phyloP scores from a whole-genome alignment of 2,888 invertebrate genomes.

The Hirudinaria manillensis region DNA sequence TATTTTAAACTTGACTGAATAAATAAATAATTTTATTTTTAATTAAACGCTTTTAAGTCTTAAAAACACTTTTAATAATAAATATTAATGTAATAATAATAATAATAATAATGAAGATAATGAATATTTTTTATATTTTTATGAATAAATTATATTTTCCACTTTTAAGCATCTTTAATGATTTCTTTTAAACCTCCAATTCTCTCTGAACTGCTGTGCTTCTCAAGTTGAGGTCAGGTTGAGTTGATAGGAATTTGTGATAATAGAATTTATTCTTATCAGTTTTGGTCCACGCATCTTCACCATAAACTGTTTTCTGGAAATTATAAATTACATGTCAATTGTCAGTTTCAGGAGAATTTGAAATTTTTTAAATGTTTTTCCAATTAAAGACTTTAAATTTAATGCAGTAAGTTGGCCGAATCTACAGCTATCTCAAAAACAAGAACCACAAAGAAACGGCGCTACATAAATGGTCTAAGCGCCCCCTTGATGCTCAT shows the following conservation, averaged over 20 bases:
- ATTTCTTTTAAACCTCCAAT: slow-evolving; percentile 41
- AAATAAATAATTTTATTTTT: neutral
- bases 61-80: too few relatives aligned
- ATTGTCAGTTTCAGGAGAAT: neutral
- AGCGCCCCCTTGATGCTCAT: too few relatives aligned
- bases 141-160: neutral
- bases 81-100: too few relatives aligned
- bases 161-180: neutral
- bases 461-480: too few relatives aligned
- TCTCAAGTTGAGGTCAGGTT: slow-evolving; percentile 40
- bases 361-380: too few relatives aligned
- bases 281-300: slow-evolving; percentile 18
- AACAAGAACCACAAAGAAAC: too few relatives aligned
- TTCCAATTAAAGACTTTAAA: too few relatives aligned
- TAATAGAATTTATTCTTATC: slow-evolving; percentile 33
- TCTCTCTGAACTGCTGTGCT: slow-evolving; percentile 41
- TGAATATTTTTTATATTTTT: neutral
- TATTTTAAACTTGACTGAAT: slow-evolving; percentile 35
- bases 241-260: slow-evolving; percentile 35
- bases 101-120: neutral
- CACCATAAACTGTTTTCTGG: slow-evolving; percentile 1
- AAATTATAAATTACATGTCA: slow-evolving; percentile 15
- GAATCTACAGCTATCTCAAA: too few relatives aligned
- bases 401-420: too few relatives aligned
- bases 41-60: too few relatives aligned